Evolutionary conservation across 2,888 invertebrate species (phyloP).

Genomic region (Vanessa cardui): DNA sequence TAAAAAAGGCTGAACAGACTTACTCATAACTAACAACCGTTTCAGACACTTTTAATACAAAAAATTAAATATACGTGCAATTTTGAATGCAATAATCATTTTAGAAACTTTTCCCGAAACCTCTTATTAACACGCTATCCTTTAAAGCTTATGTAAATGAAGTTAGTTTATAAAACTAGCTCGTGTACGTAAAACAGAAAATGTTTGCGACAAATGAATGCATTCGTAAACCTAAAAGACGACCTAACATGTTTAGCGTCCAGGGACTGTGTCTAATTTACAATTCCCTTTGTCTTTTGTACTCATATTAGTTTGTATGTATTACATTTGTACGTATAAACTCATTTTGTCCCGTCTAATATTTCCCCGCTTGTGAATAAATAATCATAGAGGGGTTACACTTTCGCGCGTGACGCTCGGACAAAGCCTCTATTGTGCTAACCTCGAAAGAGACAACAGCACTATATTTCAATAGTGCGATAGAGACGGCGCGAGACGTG

Average conservation of each 20-base stretch:
- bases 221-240: conserved; percentile 29
- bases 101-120: not conserved
- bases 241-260: conserved; percentile 40
- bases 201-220: conserved; percentile 30
- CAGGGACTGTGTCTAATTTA: conserved; percentile 36
- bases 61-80: not conserved
- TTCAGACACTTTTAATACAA: too few relatives aligned
- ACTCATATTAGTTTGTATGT: conserved; percentile 34
- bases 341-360: conserved; percentile 27
- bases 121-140: not conserved
- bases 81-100: not conserved
- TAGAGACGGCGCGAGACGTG: not conserved
- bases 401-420: conserved; percentile 15
- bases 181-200: conserved; percentile 22
- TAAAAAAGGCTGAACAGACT: too few relatives aligned
- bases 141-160: conserved; percentile 8
- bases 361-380: conserved; percentile 27
- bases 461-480: conserved; percentile 6
- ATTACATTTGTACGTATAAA: conserved; percentile 34
- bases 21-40: too few relatives aligned
- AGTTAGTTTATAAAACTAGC: conserved; percentile 15
- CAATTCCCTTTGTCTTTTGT: conserved; percentile 42
- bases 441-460: not conserved
- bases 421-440: conserved; percentile 25
- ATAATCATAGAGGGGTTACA: conserved; percentile 22